phyloP scores from a whole-genome alignment of 2,113 vertebrate species.

The Tachysurus vachellii region DNA sequence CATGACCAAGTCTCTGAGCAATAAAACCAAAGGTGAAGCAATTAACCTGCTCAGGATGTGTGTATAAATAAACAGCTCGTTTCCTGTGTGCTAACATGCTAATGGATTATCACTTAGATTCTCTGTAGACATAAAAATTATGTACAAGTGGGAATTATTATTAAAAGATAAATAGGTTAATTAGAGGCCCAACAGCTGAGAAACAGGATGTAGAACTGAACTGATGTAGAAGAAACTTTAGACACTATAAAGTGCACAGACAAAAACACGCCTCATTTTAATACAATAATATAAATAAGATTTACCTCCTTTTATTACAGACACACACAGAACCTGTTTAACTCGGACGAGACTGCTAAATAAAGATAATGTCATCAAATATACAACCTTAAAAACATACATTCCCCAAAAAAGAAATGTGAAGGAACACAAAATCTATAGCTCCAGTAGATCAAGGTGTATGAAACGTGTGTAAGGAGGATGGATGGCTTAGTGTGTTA shows the following conservation, averaged over 20 bases:
- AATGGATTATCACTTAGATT: not conserved
- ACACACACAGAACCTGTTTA: not conserved
- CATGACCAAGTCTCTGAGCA: not conserved
- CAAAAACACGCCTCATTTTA: not conserved
- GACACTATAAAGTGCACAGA: not conserved
- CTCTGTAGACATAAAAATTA: not conserved
- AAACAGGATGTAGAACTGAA: not conserved
- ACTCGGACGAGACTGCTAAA: not conserved
- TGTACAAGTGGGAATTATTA: not conserved
- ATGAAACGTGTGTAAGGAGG: not conserved
- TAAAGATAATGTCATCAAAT: not conserved
- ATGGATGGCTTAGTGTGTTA: not conserved
- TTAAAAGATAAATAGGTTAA: conserved; percentile 5
- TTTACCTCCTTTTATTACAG: not conserved
- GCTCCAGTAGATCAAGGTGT: not conserved
- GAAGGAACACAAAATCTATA: not conserved
- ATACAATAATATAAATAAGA: too few species aligned
- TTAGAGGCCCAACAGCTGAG: not conserved
- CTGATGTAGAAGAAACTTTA: not conserved
- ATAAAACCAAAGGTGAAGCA: not conserved
- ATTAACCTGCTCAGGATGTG: conserved; percentile 11
- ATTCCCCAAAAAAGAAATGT: not conserved
- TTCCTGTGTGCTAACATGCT: not conserved
- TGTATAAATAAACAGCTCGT: not conserved
- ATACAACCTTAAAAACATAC: not conserved